Percentiles rank a stretch among this genome's conserved stretches.
phyloP scores from a whole-genome alignment of 1,140 invertebrate genomes.

The Leptopilina clavipes region DNA sequence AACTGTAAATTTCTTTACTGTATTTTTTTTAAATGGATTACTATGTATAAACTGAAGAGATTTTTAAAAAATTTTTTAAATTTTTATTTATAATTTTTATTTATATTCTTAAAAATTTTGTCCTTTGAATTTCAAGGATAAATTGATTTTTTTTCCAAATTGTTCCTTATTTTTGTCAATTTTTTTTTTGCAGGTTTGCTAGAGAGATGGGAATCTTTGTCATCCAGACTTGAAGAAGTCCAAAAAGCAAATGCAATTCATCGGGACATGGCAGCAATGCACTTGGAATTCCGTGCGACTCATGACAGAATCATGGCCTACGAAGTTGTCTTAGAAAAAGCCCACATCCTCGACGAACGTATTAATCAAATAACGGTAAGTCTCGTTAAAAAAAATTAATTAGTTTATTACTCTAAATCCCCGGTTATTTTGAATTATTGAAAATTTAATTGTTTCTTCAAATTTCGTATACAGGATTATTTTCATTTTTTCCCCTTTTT shows the following conservation, averaged over 20 bases:
- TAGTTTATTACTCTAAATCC: neutral
- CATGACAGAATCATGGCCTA: conserved; percentile 67
- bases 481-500: too few relatives aligned
- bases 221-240: conserved; percentile 74
- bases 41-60: neutral
- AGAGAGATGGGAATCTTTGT: conserved; percentile 77
- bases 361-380: conserved; percentile 76
- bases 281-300: conserved; percentile 64
- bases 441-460: neutral
- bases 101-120: too few relatives aligned
- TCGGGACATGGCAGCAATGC: conserved; percentile 72
- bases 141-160: too few relatives aligned
- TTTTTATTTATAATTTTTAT: too few relatives aligned
- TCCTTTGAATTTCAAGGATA: too few relatives aligned
- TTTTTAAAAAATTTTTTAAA: conserved; percentile 37
- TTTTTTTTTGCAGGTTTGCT: conserved; percentile 74
- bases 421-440: neutral
- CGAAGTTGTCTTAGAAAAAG: conserved; percentile 65
- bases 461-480: too few relatives aligned
- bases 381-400: conserved; percentile 40
- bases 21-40: neutral
- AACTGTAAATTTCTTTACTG: conserved; percentile 4
- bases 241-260: conserved; percentile 73
- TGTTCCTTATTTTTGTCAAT: neutral
- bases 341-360: conserved; percentile 73